Evolutionary conservation across 2,113 vertebrate species (phyloP).

Genomic region (Takifugu bimaculatus): DNA sequence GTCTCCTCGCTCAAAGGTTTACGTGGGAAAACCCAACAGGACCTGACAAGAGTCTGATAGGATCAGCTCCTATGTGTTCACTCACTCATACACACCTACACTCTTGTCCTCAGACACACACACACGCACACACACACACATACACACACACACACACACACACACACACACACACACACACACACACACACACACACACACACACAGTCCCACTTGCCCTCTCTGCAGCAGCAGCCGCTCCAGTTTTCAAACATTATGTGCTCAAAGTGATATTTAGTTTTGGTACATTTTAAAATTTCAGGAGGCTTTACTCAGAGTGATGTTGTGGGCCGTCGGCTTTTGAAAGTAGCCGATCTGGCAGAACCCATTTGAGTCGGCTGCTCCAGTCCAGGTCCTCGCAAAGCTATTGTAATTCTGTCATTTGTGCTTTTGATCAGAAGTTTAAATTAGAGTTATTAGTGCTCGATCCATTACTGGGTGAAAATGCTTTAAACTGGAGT

Average conservation of each 20-base stretch:
- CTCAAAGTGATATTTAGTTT: slow-evolving; percentile 46
- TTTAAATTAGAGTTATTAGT: too few species aligned
- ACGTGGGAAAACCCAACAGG: slow-evolving; percentile 40
- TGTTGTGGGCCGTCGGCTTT: slow-evolving; percentile 31
- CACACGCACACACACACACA: slow-evolving; percentile 38
- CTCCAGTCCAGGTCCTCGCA: not conserved
- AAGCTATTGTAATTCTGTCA: too few species aligned
- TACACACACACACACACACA: slow-evolving; percentile 40
- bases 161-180: slow-evolving; percentile 41
- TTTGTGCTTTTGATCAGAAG: too few species aligned
- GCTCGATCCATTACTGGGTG: too few species aligned
- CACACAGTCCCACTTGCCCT: slow-evolving; percentile 45
- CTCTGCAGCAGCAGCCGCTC: slow-evolving; percentile 34
- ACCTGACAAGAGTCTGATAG: slow-evolving; percentile 52
- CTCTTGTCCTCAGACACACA: slow-evolving; percentile 35
- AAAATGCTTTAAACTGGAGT: too few species aligned
- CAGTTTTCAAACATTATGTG: slow-evolving; percentile 38
- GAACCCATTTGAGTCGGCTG: slow-evolving; percentile 9
- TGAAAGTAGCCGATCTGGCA: slow-evolving; percentile 4
- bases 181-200: slow-evolving; percentile 45
- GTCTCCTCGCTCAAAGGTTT: slow-evolving; percentile 33
- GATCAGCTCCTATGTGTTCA: slow-evolving; percentile 41
- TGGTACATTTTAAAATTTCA: slow-evolving; percentile 45
- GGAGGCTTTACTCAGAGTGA: slow-evolving; percentile 42
- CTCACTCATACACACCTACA: slow-evolving; percentile 49